These are phyloP conservation scores for Acrossocheilus fasciatus DNA, from an alignment of 2,797 vertebrate genomes.

Conservation along the genomic window DNA sequence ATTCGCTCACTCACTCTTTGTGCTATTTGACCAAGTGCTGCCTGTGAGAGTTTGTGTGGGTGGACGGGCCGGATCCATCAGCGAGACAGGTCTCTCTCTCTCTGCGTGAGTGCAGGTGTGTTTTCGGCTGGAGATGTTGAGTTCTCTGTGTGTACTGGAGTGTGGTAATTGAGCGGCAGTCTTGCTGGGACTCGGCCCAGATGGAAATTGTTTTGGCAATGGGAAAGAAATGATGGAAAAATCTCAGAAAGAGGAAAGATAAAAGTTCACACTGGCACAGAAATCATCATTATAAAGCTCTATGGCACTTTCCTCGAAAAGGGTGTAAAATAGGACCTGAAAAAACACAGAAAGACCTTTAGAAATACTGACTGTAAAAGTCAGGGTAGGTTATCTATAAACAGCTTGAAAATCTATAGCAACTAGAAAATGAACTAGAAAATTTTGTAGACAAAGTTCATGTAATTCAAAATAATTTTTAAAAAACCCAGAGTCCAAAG, in stretches of 20 bases:
- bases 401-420: background rate
- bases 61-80: slow-evolving; percentile 53
- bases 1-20: slow-evolving; percentile 39
- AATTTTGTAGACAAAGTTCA: background rate
- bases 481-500: background rate
- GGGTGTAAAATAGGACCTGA: background rate
- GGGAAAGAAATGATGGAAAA: slow-evolving; percentile 43
- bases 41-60: slow-evolving; percentile 53
- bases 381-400: too few relatives aligned
- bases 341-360: too few relatives aligned
- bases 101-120: slow-evolving; percentile 74
- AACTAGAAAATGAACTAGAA: background rate
- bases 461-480: background rate
- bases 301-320: background rate
- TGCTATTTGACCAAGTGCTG: slow-evolving; percentile 50
- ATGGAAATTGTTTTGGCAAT: slow-evolving; percentile 70
- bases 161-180: slow-evolving; percentile 72
- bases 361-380: background rate
- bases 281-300: slow-evolving; percentile 12
- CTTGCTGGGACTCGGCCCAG: slow-evolving; percentile 73
- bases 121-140: slow-evolving; percentile 71
- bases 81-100: slow-evolving; percentile 53
- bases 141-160: slow-evolving; percentile 71
- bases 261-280: background rate
- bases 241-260: background rate